Evolutionary conservation across 2,888 invertebrate species (phyloP).

Genomic region (Acleris laterana): DNA sequence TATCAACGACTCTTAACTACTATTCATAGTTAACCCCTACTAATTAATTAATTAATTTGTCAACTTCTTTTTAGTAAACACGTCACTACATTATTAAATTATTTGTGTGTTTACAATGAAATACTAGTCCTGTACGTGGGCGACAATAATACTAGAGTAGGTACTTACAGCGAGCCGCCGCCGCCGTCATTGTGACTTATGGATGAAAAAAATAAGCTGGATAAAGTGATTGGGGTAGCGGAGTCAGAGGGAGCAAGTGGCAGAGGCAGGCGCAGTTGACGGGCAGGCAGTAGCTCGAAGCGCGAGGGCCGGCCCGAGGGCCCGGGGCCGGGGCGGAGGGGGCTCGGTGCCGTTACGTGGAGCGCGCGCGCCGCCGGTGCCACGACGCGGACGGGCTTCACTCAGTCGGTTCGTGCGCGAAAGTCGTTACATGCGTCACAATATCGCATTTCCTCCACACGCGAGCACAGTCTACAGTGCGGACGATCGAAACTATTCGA

Average conservation of each 20-base stretch:
- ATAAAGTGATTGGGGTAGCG: slow-evolving; percentile 3
- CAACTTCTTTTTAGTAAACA: no score
- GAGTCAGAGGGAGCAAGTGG: slow-evolving; percentile 11
- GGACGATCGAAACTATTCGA: slow-evolving; percentile 61
- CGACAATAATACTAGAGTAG: no score
- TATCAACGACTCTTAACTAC: no score
- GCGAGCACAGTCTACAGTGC: slow-evolving; percentile 60
- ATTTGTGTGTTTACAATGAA: no score
- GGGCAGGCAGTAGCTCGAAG: slow-evolving; percentile 21
- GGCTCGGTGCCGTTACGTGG: slow-evolving; percentile 72
- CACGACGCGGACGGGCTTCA: slow-evolving; percentile 83
- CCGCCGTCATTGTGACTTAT: no score
- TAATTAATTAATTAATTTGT: no score
- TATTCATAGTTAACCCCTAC: no score
- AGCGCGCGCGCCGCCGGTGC: slow-evolving; percentile 66
- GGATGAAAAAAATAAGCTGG: no score
- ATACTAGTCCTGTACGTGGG: no score
- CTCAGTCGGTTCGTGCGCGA: slow-evolving; percentile 81
- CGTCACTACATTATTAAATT: no score
- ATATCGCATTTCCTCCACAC: slow-evolving; percentile 72
- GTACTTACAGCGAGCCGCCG: no score
- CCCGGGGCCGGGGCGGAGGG: slow-evolving; percentile 56
- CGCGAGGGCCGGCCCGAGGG: slow-evolving; percentile 45
- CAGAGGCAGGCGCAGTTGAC: slow-evolving; percentile 7
- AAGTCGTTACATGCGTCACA: slow-evolving; percentile 82